phyloP scores from a whole-genome alignment of 35 echinoderm and acorn worm genomes.

The Diadema setosum region DNA sequence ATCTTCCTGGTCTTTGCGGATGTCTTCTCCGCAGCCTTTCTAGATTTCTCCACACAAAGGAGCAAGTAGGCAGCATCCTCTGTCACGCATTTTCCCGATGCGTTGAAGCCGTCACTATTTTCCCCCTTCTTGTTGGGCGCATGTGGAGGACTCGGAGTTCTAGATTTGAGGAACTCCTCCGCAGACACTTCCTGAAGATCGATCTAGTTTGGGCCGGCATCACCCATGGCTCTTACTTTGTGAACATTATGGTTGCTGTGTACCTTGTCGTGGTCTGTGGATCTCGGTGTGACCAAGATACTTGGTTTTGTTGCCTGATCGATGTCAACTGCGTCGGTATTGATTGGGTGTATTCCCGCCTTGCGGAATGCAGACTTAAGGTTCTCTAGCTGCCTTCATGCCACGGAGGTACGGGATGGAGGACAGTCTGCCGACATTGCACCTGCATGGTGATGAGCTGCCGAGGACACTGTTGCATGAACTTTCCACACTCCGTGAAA shows the following conservation, averaged over 20 bases:
- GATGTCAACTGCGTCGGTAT: neutral
- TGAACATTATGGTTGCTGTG: too few species aligned
- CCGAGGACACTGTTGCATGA: neutral
- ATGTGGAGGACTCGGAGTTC: neutral
- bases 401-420: neutral
- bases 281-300: too few species aligned
- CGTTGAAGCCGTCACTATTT: neutral
- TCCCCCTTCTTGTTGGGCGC: neutral
- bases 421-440: neutral
- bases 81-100: neutral
- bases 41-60: neutral
- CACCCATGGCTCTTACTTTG: neutral
- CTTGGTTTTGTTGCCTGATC: neutral
- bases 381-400: neutral
- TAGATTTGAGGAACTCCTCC: neutral
- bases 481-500: conserved; percentile 11
- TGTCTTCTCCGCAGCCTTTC: neutral
- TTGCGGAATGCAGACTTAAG: neutral
- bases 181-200: neutral
- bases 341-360: neutral
- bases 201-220: neutral
- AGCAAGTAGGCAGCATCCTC: neutral
- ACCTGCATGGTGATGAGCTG: neutral
- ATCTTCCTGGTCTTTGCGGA: too few species aligned
- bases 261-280: too few species aligned